Base-by-base conservation (phyloP, 1,140 invertebrate genomes). In the Caenorhabditis inopinata region DNA sequence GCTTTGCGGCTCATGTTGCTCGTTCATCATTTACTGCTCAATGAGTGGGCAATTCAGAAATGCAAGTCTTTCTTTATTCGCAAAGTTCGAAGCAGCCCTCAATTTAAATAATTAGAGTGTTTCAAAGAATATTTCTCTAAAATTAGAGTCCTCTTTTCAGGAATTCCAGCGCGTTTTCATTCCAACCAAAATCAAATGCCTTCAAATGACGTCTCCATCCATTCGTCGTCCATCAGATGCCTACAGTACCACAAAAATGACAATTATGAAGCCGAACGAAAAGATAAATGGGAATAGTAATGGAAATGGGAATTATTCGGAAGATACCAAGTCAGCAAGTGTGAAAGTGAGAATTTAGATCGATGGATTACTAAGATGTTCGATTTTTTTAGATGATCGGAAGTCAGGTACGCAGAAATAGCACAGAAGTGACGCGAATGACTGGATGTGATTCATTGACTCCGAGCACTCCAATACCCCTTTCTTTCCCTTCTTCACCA, bases 31-130 rank as follows among this genome's bases (percentile, higher is more conserved):
- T 35, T 88, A 88, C 81, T 88, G 87, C 58, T 78, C 81, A 18
- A 88, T 88, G 87, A 85, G 84, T 81, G 86, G 81, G 32, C 87
- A 87, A 45, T 87, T 87, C 81, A 77, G 86, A 82, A 85, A 83
- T 68, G 86, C 88, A 73, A 84, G 83, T 80, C 51, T 16, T 38
- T 12, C 14, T n/a, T n/a, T n/a, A n/a, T n/a, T n/a, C n/a, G n/a
- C n/a, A n/a, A n/a, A n/a, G n/a, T n/a, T n/a, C n/a, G n/a, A n/a
- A n/a, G n/a, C n/a, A n/a, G n/a, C n/a, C n/a, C n/a, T n/a, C n/a
- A n/a, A n/a, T n/a, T n/a, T n/a, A n/a, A n/a, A n/a, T n/a, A n/a
- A n/a, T n/a, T n/a, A n/a, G n/a, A n/a, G n/a, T n/a, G n/a, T n/a
- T n/a, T n/a, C n/a, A n/a, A n/a, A n/a, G n/a, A n/a, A n/a, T n/a